These are phyloP conservation scores for Trichonephila clavipes DNA, from an alignment of 1,140 invertebrate genomes.

Conservation along the genomic window DNA sequence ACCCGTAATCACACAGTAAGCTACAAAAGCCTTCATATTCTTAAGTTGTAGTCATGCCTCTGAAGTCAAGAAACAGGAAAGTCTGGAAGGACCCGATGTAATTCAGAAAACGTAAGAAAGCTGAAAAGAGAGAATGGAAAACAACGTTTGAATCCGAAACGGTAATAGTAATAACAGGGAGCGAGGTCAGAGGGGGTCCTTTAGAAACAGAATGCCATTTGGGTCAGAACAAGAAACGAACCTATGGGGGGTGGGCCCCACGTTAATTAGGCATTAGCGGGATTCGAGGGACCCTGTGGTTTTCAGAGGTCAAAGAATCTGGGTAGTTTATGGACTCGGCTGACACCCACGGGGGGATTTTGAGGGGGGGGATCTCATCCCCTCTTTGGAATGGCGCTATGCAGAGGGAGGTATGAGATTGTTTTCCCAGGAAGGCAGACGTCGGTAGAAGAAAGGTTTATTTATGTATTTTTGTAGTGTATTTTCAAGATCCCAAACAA, in stretches of 20 bases:
- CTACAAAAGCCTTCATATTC: background rate
- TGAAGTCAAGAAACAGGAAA: conserved; percentile 27
- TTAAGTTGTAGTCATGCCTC: conserved; percentile 30
- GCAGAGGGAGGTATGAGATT: background rate
- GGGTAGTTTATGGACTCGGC: conserved; percentile 66
- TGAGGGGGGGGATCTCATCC: background rate
- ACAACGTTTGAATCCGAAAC: conserved; percentile 52
- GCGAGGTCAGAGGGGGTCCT: conserved; percentile 10
- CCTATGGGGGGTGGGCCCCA: conserved; percentile 63
- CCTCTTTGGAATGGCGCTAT: background rate
- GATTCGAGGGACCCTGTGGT: conserved; percentile 53
- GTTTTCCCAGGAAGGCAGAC: background rate
- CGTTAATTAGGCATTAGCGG: conserved; percentile 77
- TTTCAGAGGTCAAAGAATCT: conserved; percentile 63
- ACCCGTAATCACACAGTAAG: conserved; percentile 28
- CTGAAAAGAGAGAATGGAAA: background rate
- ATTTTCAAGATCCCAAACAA: background rate
- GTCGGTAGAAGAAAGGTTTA: background rate
- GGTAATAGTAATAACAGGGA: conserved; percentile 67
- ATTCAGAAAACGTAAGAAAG: conserved; percentile 12
- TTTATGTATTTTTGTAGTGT: background rate
- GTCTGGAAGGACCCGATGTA: background rate
- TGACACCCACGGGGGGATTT: conserved; percentile 35
- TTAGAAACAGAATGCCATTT: conserved; percentile 61
- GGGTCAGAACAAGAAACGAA: conserved; percentile 60